phyloP scores from a whole-genome alignment of 2,888 invertebrate species.

The Strigamia maritima region DNA sequence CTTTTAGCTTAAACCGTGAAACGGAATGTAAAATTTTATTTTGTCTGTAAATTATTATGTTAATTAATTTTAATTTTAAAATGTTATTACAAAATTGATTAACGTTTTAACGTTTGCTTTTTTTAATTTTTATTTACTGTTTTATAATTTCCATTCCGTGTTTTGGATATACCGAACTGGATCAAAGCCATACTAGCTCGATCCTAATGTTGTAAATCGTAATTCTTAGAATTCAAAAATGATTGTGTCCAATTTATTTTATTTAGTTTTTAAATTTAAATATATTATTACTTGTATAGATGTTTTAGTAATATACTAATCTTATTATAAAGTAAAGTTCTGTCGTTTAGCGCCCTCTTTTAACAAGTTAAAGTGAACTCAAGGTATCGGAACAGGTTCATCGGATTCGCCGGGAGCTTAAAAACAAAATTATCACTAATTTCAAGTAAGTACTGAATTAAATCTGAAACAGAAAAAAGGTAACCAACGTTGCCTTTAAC shows the following conservation, averaged over 20 bases:
- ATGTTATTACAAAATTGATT: too few species aligned
- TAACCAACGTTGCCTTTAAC: not conserved
- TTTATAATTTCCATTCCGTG: not conserved
- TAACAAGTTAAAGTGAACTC: not conserved
- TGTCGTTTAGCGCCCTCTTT: not conserved
- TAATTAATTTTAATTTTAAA: too few species aligned
- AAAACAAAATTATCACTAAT: constrained; percentile 12
- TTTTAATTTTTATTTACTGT: too few species aligned
- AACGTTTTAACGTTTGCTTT: too few species aligned
- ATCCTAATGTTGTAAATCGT: too few species aligned
- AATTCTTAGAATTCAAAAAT: too few species aligned
- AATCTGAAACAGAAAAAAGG: not conserved
- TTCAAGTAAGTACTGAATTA: not conserved
- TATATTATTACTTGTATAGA: too few species aligned
- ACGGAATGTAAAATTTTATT: not conserved
- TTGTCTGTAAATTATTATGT: not conserved
- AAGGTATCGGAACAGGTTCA: not conserved
- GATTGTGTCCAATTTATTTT: too few species aligned
- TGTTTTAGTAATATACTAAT: too few species aligned
- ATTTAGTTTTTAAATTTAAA: too few species aligned
- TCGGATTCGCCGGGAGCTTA: not conserved
- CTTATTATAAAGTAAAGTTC: not conserved
- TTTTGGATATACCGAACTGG: not conserved
- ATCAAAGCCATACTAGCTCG: too few species aligned
- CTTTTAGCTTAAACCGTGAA: not conserved